phyloP scores from a whole-genome alignment of 64 coral and sea anemone species.

The Anthopleura sola region DNA sequence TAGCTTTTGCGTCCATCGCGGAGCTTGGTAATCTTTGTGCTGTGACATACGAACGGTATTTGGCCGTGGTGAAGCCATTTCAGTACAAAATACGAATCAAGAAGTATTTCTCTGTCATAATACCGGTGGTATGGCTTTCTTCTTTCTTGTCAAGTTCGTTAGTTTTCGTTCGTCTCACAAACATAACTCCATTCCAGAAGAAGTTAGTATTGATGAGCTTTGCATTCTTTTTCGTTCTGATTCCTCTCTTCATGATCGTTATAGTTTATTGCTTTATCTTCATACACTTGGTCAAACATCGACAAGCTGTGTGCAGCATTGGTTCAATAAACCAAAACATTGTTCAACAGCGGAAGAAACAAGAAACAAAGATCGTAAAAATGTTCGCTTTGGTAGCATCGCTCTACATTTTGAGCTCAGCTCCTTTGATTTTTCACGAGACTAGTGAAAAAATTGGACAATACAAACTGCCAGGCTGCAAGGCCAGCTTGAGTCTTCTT shows the following conservation, averaged over 20 bases:
- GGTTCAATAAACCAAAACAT: neutral
- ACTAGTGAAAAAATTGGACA: neutral
- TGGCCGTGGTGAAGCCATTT: constrained; percentile 14
- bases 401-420: neutral
- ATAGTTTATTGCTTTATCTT: neutral
- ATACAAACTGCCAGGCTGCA: neutral
- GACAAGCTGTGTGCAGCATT: neutral
- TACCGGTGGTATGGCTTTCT: neutral
- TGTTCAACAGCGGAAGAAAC: neutral
- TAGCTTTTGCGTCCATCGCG: neutral
- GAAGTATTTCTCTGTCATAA: neutral
- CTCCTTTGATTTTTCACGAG: neutral
- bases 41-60: constrained; percentile 11
- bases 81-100: constrained; percentile 12
- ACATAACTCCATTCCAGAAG: neutral
- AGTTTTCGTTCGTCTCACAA: neutral
- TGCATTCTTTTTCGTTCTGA: neutral
- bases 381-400: neutral
- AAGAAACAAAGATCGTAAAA: neutral
- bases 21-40: constrained; percentile 3
- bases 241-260: neutral
- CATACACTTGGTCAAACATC: neutral
- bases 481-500: neutral
- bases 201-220: neutral
- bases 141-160: neutral